Conservation (phyloP, 1,140 invertebrate genomes). For the Amyelois transitella region DNA sequence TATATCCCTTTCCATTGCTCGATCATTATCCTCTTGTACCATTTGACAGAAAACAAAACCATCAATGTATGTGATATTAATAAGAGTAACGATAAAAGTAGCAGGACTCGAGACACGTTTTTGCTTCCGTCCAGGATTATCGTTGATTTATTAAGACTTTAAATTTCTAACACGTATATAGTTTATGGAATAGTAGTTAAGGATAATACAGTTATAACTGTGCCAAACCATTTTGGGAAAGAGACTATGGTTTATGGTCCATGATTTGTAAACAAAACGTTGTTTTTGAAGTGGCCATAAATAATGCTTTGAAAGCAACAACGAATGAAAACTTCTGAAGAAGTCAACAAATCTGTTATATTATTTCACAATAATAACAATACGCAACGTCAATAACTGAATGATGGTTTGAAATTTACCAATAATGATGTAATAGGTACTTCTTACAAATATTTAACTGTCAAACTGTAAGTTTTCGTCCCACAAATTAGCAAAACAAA, state of each 20-base stretch:
- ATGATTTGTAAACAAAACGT: slow-evolving; percentile 32
- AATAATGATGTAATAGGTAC: background rate
- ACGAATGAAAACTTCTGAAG: background rate
- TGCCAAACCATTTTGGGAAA: slow-evolving; percentile 30
- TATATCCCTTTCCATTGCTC: slow-evolving; percentile 12
- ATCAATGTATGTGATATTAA: slow-evolving; percentile 5
- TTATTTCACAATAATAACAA: background rate
- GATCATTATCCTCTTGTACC: background rate
- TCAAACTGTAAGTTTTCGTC: background rate
- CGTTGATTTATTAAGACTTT: slow-evolving; percentile 26
- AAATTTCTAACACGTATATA: slow-evolving; percentile 55
- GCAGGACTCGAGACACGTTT: slow-evolving; percentile 46
- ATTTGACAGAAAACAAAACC: background rate
- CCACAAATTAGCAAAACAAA: background rate
- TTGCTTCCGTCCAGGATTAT: slow-evolving; percentile 52
- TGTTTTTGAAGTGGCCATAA: background rate
- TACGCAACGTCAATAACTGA: background rate
- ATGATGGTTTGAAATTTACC: background rate
- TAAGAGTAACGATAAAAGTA: background rate
- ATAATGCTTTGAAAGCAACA: background rate
- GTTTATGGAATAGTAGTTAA: slow-evolving; percentile 7
- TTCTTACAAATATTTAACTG: too few species aligned
- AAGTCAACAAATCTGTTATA: background rate
- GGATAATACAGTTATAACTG: slow-evolving; percentile 47
- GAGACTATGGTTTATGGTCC: slow-evolving; percentile 11